Conservation (phyloP, 1,140 invertebrate genomes). For the Matsumurasca onukii region DNA sequence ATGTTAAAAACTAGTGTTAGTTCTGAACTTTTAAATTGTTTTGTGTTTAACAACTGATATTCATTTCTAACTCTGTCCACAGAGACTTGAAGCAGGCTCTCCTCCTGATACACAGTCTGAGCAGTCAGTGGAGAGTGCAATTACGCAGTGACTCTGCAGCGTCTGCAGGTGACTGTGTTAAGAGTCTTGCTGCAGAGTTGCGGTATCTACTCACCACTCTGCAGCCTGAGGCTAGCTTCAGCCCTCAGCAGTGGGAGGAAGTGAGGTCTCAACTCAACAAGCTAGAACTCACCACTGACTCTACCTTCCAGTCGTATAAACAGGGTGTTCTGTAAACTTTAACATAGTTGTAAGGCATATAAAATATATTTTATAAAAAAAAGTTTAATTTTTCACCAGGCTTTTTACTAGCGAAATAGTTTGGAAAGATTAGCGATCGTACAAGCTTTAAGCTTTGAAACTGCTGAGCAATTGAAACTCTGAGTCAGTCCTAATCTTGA, state of each 20-base stretch:
- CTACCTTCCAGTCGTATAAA: not conserved
- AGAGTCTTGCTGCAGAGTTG: not conserved
- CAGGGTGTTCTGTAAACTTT: too few species aligned
- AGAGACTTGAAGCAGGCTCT: conserved; percentile 17
- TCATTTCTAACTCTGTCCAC: not conserved
- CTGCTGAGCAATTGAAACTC: too few species aligned
- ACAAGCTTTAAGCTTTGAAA: too few species aligned
- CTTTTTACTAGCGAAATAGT: too few species aligned
- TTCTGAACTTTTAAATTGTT: too few species aligned
- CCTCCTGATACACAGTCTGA: conserved; percentile 1
- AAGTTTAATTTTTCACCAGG: too few species aligned
- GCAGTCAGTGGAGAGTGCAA: conserved; percentile 1
- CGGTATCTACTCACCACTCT: not conserved
- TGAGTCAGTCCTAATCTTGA: too few species aligned
- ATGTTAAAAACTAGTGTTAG: too few species aligned
- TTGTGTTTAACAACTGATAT: not conserved
- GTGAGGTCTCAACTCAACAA: not conserved
- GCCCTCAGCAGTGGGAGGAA: not conserved
- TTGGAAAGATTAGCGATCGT: too few species aligned
- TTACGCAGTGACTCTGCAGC: not conserved
- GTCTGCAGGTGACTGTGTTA: not conserved
- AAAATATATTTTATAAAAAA: too few species aligned
- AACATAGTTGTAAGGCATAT: too few species aligned
- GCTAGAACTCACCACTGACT: conserved; percentile 1
- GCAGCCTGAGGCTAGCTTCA: not conserved